Base-by-base conservation (phyloP, 2,888 invertebrate species). In the Brassicogethes aeneus region DNA sequence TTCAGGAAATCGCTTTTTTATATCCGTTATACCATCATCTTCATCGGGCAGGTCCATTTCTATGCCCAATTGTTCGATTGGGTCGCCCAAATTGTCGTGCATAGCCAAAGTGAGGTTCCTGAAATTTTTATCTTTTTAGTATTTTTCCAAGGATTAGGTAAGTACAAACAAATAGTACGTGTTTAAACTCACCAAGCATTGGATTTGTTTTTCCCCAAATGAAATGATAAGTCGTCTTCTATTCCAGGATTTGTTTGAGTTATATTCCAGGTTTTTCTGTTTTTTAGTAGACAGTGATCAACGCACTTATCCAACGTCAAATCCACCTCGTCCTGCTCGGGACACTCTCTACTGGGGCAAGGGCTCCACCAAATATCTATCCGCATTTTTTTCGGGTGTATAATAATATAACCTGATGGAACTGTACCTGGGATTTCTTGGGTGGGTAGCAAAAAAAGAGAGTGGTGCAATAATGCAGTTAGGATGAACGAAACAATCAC, bases 281-380 rank as follows among this genome's bases (percentile, higher is more conserved):
- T 65, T 48, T 62, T 71, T 44, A 82, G 64, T 48, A 80, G 64
- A 59, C 85, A 86, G 63, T 85, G 81, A 64, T 85, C 83, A 7
- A 79, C 73, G 57, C 85, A 86, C 52, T 79, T 75, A 54, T 82
- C 80, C 17, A 85, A 70, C 12, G 83, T 79, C 57, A 86, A 75
- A 59, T 84, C 81, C 16, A 85, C 69, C 55, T 80, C 80, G 52
- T 82, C 82, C 48, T 80, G 79, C 53, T 80, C 82, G 0, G 85
- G 85, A 60, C 85, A 86, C 65, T 85, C 84, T 46, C 85, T 72
- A 54, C 84, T 85, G 0, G 84, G 82, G 56, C 85, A 86, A 0
- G 85, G 85, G 57, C 84, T 84, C 85, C 85, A 86, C 85, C 85
- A 86, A 23, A 85, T 82, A 75, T 86, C 85, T 36, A 84, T 80